Percentiles rank a stretch among this genome's conserved stretches.
Conservation (phyloP, 2,888 invertebrate species). For the Hyppa rectilinea region DNA sequence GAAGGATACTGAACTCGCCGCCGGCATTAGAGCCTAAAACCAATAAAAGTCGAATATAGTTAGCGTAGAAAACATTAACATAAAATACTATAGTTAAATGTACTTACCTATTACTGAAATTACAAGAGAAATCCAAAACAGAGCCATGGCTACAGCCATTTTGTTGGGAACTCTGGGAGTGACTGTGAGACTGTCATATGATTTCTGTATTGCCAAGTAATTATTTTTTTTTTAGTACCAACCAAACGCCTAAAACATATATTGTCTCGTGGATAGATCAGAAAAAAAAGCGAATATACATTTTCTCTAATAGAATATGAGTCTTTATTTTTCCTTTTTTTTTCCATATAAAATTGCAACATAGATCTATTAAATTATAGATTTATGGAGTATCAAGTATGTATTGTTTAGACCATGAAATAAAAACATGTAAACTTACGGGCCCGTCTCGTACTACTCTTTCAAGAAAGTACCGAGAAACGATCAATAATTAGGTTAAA, state of each 20-base stretch:
- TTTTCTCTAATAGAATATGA: no score
- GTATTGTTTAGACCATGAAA: no score
- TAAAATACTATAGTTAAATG: slow-evolving; percentile 14
- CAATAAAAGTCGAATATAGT: neutral
- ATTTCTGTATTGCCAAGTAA: slow-evolving; percentile 78
- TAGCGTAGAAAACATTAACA: neutral
- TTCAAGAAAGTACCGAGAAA: no score
- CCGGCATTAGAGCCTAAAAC: slow-evolving; percentile 88
- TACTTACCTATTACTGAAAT: slow-evolving; percentile 84
- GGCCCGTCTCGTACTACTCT: no score
- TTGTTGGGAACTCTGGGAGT: slow-evolving; percentile 77
- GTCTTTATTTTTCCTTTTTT: no score
- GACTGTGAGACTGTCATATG: slow-evolving; percentile 88
- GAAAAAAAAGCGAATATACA: no score
- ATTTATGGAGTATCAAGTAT: no score
- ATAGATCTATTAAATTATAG: no score
- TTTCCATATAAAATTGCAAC: no score
- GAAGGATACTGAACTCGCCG: slow-evolving; percentile 93
- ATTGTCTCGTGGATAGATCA: neutral
- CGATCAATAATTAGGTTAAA: no score
- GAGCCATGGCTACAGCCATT: slow-evolving; percentile 85
- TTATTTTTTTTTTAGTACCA: slow-evolving; percentile 54
- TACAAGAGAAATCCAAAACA: slow-evolving; percentile 82
- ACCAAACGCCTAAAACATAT: slow-evolving; percentile 41
- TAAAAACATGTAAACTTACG: no score